Evolutionary conservation across 2,113 vertebrate genomes (phyloP), one percentile per base, ranked within the genome.

Genomic region (Peromyscus polionotus): DNA sequence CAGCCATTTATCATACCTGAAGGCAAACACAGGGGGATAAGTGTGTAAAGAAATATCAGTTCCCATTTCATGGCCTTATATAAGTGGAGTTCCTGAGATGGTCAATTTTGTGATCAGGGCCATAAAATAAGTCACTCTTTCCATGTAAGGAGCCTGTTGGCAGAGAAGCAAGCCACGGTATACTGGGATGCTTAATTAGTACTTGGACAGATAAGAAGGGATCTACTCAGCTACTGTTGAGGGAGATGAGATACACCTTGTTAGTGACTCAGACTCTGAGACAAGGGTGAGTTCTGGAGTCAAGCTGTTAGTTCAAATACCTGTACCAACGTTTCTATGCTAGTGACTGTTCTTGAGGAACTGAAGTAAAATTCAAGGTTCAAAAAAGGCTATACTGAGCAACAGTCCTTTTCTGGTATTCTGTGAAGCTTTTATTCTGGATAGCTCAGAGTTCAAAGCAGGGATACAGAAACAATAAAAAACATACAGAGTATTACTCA

Each of bases 111-210:
- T 54, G 59, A 86, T 80, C 61, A 75, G 61, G 86, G 45, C 79
- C 89, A 42, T 42, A 70, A 95, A 88, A 70, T 79, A 86, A 93
- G 63, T 80, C 51, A 33, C 61, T 95, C 19, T 68, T 26, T 67
- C n/a, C 54, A 12, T 73, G 76, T 80, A 85, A 85, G 63, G 33
- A 81, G 0, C n/a, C 59, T 17, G 3, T 5, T 20, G 68, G 16
- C 48, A 51, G n/a, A 91, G 24, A 61, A 95, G 17, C 28, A 39
- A 84, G 57, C 67, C 61, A 45, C 0, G 33, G 19, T 1, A 13
- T 20, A 24, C 4, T 4, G 28, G 67, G 8, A 39, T 20, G 45
- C 3, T 1, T 7, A 33, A 51, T 7, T 14, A 61, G 26, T 1
- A 7, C 75, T 19, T 81, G 45, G 59, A 61, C 33, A 63, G 85